Evolutionary conservation across 2,888 invertebrate genomes (phyloP).

Genomic region (Prenolepis imparis): DNA sequence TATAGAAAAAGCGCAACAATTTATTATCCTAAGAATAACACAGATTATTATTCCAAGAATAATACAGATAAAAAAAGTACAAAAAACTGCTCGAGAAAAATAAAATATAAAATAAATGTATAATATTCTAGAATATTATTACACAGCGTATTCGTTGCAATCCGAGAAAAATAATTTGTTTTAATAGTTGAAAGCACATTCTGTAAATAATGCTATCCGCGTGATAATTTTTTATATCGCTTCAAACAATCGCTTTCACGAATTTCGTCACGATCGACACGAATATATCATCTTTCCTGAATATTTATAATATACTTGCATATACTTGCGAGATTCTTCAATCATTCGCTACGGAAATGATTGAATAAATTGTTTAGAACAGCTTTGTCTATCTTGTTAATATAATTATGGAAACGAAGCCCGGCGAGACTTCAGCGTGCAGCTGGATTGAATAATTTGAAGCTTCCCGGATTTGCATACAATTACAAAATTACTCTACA

Average conservation of each 20-base stretch:
- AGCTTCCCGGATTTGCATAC: slow-evolving; percentile 58
- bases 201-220: background rate
- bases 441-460: slow-evolving; percentile 57
- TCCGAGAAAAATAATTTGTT: background rate
- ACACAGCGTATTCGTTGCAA: background rate
- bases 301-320: background rate
- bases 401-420: slow-evolving; percentile 54
- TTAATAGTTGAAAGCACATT: background rate
- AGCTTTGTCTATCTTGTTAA: slow-evolving; percentile 55
- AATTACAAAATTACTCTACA: slow-evolving; percentile 54
- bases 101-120: background rate
- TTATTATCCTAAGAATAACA: slow-evolving; percentile 3
- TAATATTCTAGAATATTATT: background rate
- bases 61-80: background rate
- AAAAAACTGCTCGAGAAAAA: background rate
- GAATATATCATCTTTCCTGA: background rate
- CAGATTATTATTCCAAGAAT: background rate
- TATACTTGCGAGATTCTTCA: background rate
- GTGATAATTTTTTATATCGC: background rate
- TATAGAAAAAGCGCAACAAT: background rate
- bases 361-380: slow-evolving; percentile 48
- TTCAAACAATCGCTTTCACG: background rate
- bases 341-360: slow-evolving; percentile 38
- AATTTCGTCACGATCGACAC: background rate
- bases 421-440: slow-evolving; percentile 28